A percentile compares a stretch with the other conserved stretches of the same genome.
Conservation (phyloP, 2,113 vertebrate genomes). For the Pachypanchax playfairii region DNA sequence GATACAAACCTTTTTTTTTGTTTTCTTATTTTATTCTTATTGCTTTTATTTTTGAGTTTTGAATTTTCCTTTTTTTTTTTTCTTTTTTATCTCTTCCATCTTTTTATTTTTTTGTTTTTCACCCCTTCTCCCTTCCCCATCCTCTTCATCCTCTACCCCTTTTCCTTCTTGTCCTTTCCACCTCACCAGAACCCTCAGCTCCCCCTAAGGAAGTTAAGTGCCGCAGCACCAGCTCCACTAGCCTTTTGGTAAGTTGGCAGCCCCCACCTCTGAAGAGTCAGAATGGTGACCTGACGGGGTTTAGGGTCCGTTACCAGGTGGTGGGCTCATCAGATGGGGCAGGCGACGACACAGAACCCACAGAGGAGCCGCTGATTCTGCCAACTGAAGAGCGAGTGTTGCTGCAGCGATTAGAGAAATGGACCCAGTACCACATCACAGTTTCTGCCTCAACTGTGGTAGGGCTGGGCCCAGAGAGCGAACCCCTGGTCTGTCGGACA, state of each 20-base stretch:
- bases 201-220: conserved; percentile 98
- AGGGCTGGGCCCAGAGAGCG: conserved; percentile 92
- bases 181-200: conserved; percentile 95
- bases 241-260: conserved; percentile 99
- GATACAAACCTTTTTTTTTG: conserved; percentile 44
- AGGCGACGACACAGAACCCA: conserved; percentile 75
- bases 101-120: conserved; percentile 86
- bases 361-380: conserved; percentile 86
- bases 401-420: conserved; percentile 95
- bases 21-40: conserved; percentile 55
- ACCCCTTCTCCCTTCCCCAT: conserved; percentile 53
- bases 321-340: conserved; percentile 85
- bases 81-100: conserved; percentile 96
- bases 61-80: conserved; percentile 84
- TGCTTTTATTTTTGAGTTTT: conserved; percentile 75
- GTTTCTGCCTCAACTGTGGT: conserved; percentile 89
- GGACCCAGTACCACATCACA: conserved; percentile 92
- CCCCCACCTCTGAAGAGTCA: conserved; percentile 91
- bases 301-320: conserved; percentile 91
- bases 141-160: conserved; percentile 53
- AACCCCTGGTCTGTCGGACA: conserved; percentile 89
- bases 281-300: conserved; percentile 93
- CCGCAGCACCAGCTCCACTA: conserved; percentile 93
- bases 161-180: conserved; percentile 74
- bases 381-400: conserved; percentile 85